These are phyloP conservation scores for Synaphobranchus kaupii DNA, from an alignment of 2,797 vertebrate species.

Conservation along the genomic window DNA sequence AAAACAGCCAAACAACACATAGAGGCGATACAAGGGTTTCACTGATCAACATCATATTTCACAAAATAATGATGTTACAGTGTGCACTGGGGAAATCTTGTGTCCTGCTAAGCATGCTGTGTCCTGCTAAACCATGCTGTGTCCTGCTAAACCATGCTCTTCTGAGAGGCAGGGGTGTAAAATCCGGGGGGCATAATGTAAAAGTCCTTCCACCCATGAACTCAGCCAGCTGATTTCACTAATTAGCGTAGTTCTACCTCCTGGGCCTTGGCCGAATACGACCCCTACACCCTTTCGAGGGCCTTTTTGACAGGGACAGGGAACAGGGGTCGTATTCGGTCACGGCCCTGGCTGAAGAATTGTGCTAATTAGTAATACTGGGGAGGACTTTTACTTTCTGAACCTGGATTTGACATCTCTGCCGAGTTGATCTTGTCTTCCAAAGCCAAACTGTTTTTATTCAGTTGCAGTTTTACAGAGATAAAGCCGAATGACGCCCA, in stretches of 20 bases:
- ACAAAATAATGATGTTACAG: conserved; percentile 7
- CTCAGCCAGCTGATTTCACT: too few relatives aligned
- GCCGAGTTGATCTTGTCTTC: background rate
- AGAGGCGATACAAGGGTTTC: background rate
- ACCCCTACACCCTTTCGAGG: too few relatives aligned
- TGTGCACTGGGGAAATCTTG: background rate
- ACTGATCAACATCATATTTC: background rate
- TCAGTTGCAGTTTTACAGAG: background rate
- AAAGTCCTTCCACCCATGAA: too few relatives aligned
- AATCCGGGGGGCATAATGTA: too few relatives aligned
- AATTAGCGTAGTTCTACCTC: too few relatives aligned
- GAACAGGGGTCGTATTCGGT: too few relatives aligned
- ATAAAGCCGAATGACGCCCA: background rate
- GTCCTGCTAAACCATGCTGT: background rate
- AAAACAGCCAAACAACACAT: background rate
- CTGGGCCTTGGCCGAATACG: too few relatives aligned
- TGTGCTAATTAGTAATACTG: too few relatives aligned
- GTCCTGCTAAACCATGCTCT: background rate
- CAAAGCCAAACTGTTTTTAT: background rate
- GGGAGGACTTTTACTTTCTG: too few relatives aligned
- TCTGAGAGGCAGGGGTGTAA: background rate
- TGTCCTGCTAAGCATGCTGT: background rate
- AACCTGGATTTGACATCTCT: too few relatives aligned
- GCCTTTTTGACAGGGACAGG: too few relatives aligned
- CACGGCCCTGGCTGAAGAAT: too few relatives aligned